A percentile compares a stretch with the other conserved stretches of the same genome.
phyloP scores from a whole-genome alignment of 2,113 vertebrate genomes.

The Marmota monax region DNA sequence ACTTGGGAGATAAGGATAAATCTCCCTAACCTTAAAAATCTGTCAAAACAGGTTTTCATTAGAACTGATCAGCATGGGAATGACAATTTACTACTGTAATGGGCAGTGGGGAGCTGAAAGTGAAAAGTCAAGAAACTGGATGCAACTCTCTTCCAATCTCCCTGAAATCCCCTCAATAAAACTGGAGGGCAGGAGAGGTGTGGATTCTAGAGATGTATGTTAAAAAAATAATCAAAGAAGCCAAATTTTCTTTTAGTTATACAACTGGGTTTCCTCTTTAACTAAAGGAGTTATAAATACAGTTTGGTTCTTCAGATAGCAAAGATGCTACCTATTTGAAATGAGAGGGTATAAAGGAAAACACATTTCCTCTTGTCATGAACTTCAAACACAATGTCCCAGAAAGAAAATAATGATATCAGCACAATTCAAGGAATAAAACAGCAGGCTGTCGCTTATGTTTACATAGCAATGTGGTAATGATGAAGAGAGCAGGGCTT shows the following conservation, averaged over 20 bases:
- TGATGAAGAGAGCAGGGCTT: background rate
- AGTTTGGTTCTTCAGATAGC: background rate
- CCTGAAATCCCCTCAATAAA: too few relatives aligned
- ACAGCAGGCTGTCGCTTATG: background rate
- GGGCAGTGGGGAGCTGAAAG: too few relatives aligned
- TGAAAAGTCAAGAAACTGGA: too few relatives aligned
- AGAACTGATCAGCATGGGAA: too few relatives aligned
- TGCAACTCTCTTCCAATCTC: too few relatives aligned
- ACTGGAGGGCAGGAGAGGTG: too few relatives aligned
- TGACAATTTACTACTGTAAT: too few relatives aligned
- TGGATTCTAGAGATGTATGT: background rate
- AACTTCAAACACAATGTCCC: constrained; percentile 35
- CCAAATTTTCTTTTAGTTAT: background rate
- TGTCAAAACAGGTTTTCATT: too few relatives aligned
- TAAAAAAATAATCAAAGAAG: constrained; percentile 45
- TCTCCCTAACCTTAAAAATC: too few relatives aligned
- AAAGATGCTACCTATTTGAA: constrained; percentile 11
- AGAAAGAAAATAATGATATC: constrained; percentile 47
- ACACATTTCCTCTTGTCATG: background rate
- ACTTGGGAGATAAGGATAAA: too few relatives aligned
- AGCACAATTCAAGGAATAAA: constrained; percentile 50
- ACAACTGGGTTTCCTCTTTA: background rate
- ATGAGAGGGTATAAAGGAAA: background rate
- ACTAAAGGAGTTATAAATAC: background rate
- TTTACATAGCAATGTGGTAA: background rate